Evolutionary conservation across 2,113 vertebrate species (phyloP).

Genomic region (Callaeas wilsoni): DNA sequence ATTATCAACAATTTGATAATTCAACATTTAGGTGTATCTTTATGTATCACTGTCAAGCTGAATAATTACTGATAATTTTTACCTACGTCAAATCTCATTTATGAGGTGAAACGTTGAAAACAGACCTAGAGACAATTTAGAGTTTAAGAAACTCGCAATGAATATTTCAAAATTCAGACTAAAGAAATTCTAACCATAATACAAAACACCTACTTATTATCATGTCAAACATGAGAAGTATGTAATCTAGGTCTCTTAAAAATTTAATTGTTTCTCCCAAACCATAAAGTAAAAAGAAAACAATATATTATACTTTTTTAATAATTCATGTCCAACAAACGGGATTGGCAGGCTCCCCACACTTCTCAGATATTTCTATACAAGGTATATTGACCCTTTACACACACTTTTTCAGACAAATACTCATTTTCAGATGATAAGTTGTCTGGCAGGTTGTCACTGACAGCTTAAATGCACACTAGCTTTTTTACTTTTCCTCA

Average conservation of each 20-base stretch:
- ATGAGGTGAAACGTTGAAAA: constrained; percentile 41
- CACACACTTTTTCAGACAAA: neutral
- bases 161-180: constrained; percentile 12
- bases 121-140: neutral
- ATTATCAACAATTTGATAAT: constrained; percentile 52
- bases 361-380: neutral
- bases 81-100: constrained; percentile 23
- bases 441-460: constrained; percentile 43
- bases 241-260: neutral
- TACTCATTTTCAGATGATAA: constrained; percentile 56
- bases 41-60: constrained; percentile 39
- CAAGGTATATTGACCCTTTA: neutral
- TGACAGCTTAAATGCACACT: constrained; percentile 24
- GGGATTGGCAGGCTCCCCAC: neutral
- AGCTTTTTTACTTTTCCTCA: constrained; percentile 10
- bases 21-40: constrained; percentile 43
- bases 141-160: constrained; percentile 24
- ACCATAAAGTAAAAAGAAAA: constrained; percentile 26
- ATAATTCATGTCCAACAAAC: neutral
- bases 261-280: constrained; percentile 14
- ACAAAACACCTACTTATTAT: constrained; percentile 15
- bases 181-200: neutral
- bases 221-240: neutral
- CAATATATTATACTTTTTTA: neutral
- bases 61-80: constrained; percentile 56